Percentiles rank a stretch among this genome's conserved stretches.
Evolutionary conservation across 1,140 invertebrate species (phyloP).

Genomic region (Leptopilina boulardi): DNA sequence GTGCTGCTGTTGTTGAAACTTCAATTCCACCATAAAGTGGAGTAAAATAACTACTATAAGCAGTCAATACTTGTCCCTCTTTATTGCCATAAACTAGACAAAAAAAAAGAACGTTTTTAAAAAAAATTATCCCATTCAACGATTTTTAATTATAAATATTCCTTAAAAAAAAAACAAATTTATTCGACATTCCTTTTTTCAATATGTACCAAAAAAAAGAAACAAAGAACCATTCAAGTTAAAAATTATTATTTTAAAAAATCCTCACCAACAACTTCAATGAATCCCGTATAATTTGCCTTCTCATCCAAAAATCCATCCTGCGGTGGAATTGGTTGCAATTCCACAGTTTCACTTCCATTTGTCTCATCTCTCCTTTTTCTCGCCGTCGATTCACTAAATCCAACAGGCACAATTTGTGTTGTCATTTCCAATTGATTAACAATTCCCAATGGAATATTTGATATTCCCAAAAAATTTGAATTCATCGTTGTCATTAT

Average conservation of each 20-base stretch:
- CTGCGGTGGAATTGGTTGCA: slow-evolving; percentile 66
- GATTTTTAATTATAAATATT: too few species aligned
- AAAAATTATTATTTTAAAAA: too few species aligned
- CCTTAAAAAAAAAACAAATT: too few species aligned
- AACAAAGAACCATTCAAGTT: too few species aligned
- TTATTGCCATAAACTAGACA: slow-evolving; percentile 65
- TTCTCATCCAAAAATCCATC: slow-evolving; percentile 86
- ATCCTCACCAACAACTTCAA: slow-evolving; percentile 85
- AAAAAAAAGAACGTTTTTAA: slow-evolving; percentile 15
- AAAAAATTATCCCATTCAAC: too few species aligned
- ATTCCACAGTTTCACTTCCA: slow-evolving; percentile 42
- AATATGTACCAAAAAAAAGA: too few species aligned
- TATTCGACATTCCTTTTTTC: too few species aligned
- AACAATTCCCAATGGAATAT: background rate
- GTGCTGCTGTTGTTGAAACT: slow-evolving; percentile 53
- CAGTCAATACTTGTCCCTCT: slow-evolving; percentile 61
- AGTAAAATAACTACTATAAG: slow-evolving; percentile 71
- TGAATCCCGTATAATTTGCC: slow-evolving; percentile 88
- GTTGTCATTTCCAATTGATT: slow-evolving; percentile 7
- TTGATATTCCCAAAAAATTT: background rate
- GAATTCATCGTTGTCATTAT: slow-evolving; percentile 25
- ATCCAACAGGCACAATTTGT: slow-evolving; percentile 16
- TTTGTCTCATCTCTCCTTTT: slow-evolving; percentile 62
- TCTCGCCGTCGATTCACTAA: slow-evolving; percentile 36
- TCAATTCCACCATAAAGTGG: slow-evolving; percentile 68